Percentiles rank a stretch among this genome's conserved stretches.
Conservation (phyloP, 2,113 vertebrate genomes). For the Nannospalax galili region DNA sequence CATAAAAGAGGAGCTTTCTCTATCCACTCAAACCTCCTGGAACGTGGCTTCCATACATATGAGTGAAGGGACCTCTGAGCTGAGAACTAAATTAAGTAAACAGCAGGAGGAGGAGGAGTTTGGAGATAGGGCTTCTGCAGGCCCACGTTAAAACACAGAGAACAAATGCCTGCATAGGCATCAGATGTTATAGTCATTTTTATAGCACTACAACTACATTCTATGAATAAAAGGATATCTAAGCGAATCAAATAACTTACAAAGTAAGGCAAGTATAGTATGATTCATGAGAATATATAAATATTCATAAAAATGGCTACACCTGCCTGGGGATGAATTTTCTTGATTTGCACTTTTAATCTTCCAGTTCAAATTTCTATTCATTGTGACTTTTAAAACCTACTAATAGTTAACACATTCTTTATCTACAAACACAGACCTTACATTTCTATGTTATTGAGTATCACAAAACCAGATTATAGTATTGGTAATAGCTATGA, state of each 20-base stretch:
- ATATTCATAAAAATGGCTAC: slow-evolving; percentile 34
- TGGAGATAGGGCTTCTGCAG: background rate
- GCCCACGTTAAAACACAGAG: background rate
- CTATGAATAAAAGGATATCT: slow-evolving; percentile 22
- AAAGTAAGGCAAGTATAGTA: background rate
- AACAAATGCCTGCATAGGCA: background rate
- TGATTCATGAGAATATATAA: slow-evolving; percentile 28
- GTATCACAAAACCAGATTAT: background rate
- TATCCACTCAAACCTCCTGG: background rate
- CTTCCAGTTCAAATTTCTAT: slow-evolving; percentile 44
- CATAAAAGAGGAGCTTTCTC: background rate
- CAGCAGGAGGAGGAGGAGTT: background rate
- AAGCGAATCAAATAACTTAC: slow-evolving; percentile 39
- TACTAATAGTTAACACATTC: background rate
- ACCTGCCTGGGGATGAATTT: slow-evolving; percentile 38
- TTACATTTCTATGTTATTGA: background rate
- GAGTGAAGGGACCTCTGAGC: background rate
- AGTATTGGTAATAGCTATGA: background rate
- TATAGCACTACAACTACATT: background rate
- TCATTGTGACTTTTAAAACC: slow-evolving; percentile 44
- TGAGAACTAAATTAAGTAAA: background rate
- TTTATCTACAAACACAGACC: slow-evolving; percentile 14
- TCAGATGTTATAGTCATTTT: background rate
- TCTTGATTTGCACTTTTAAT: slow-evolving; percentile 51
- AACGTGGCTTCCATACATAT: background rate